Evolutionary conservation across 2,888 invertebrate species (phyloP), one percentile per base, ranked within the genome.

Genomic region (Atethmia centrago): DNA sequence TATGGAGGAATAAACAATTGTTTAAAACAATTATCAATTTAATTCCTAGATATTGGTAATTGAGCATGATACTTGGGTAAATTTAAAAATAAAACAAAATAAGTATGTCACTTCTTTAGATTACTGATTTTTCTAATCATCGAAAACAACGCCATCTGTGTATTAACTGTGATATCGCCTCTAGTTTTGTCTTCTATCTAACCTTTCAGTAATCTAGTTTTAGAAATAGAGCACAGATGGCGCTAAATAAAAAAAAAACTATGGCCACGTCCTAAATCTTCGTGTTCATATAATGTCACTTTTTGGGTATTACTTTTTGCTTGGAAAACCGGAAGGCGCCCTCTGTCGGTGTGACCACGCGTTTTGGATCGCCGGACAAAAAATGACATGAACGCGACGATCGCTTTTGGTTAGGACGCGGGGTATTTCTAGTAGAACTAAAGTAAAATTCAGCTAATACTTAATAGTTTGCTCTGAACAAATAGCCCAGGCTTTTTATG

Each of bases 61-160:
- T 63, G 21, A 28, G 21, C 25, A 10, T 19, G 0, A 1, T 61
- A 10, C 5, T 19, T 7, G 3, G 25, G 12, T 25, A 61, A 42
- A 16, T 4, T 12, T 21, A 7, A 36, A 36, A 58, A 31, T 36
- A 8, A 36, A 59, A 25, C 4, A 25, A 53, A n/a, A 7, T n/a
- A n/a, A n/a, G n/a, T n/a, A 58, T 12, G 3, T 2, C n/a, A 12
- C 10, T 21, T 3, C 21, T 8, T 47, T 7, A 9, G 1, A 12
- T 21, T 2, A 21, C 0, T 3, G 0, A 2, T 10, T 47, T 49
- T 25, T 45, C 3, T 25, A 3, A 4, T 28, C 0, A 16, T 31
- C 1, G 3, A 25, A n/a, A 67, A 53, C 21, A 77, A 7, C 61
- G 75, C 75, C 76, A 78, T 78, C 77, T 78, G 45, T 78, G 28